A percentile compares a stretch with the other conserved stretches of the same genome.
phyloP scores from a whole-genome alignment of 1,140 invertebrate genomes.

The Centruroides vittatus region DNA sequence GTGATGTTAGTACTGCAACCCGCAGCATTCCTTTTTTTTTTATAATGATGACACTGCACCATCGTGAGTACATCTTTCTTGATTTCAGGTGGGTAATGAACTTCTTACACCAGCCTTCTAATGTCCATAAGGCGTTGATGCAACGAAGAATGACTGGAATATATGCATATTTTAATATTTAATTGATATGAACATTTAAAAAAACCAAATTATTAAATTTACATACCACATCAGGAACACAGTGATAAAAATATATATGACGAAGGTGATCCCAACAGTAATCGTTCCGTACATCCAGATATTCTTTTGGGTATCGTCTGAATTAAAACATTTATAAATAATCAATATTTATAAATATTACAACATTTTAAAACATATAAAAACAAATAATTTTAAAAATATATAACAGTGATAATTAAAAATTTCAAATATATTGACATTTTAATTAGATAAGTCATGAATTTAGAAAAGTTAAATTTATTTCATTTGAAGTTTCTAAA shows the following conservation, averaged over 20 bases:
- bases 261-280: conserved; percentile 38
- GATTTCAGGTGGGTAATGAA: background rate
- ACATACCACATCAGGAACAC: conserved; percentile 43
- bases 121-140: conserved; percentile 2
- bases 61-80: background rate
- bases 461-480: too few species aligned
- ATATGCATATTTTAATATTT: too few species aligned
- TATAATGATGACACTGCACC: too few species aligned
- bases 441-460: too few species aligned
- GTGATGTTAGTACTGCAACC: too few species aligned
- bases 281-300: conserved; percentile 46
- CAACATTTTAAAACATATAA: too few species aligned
- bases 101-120: conserved; percentile 6
- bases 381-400: too few species aligned
- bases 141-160: conserved; percentile 6
- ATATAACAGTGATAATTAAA: too few species aligned
- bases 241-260: conserved; percentile 39
- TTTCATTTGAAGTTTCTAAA: too few species aligned
- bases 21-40: too few species aligned
- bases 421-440: too few species aligned
- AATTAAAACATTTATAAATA: conserved; percentile 6
- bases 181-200: background rate
- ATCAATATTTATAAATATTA: background rate
- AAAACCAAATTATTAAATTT: background rate
- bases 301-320: conserved; percentile 30